Conservation (phyloP, 1,140 invertebrate genomes). For the Apis florea region DNA sequence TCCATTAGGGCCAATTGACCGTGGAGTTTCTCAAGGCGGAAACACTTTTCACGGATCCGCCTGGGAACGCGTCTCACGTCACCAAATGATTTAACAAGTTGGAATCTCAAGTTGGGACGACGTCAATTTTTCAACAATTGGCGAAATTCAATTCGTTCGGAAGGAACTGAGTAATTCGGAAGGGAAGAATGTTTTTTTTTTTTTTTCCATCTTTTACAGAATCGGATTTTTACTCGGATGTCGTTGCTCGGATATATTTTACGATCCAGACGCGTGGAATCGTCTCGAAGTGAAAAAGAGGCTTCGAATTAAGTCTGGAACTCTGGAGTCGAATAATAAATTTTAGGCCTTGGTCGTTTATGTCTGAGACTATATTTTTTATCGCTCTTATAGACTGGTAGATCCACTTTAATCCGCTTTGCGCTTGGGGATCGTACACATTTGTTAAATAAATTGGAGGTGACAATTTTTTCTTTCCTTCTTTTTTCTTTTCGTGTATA, state of each 20-base stretch:
- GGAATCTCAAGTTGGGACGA: not conserved
- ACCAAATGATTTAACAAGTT: not conserved
- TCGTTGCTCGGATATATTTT: not conserved
- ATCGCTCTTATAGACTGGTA: not conserved
- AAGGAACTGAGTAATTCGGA: constrained; percentile 8
- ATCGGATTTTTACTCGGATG: too few species aligned
- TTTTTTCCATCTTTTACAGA: too few species aligned
- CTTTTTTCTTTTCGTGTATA: not conserved
- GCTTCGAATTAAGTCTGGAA: not conserved
- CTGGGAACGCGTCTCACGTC: constrained; percentile 15
- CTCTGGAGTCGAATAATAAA: not conserved
- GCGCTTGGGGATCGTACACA: not conserved
- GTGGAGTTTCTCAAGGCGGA: constrained; percentile 20
- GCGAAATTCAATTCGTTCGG: not conserved
- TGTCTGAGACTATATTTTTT: not conserved
- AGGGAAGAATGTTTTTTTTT: not conserved
- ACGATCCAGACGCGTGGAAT: not conserved
- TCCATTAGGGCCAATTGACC: constrained; percentile 34
- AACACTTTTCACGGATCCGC: constrained; percentile 32
- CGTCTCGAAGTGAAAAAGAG: not conserved
- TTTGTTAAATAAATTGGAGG: not conserved
- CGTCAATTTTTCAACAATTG: too few species aligned
- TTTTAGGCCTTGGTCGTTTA: not conserved
- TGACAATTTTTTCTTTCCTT: not conserved
- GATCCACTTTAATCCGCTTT: not conserved